phyloP scores from a whole-genome alignment of 2,888 invertebrate species.

The Drosophila incognita region DNA sequence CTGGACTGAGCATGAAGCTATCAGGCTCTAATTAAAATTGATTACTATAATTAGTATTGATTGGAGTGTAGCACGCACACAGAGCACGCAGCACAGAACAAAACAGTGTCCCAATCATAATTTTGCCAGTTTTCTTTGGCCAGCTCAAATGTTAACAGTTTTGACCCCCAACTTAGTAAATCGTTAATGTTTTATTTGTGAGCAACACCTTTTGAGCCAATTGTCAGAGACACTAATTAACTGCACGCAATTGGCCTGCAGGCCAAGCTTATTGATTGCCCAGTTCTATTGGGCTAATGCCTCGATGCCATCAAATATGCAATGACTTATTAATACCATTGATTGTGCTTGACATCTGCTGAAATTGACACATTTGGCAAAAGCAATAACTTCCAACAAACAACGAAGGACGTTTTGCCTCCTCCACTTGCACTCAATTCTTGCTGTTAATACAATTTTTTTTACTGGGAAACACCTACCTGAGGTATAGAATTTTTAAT shows the following conservation, averaged over 20 bases:
- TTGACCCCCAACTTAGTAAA: constrained; percentile 54
- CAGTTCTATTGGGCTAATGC: constrained; percentile 13
- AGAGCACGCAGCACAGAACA: constrained; percentile 33
- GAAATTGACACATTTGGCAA: constrained; percentile 78
- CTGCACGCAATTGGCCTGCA: constrained; percentile 65
- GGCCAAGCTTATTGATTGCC: constrained; percentile 52
- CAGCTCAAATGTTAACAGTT: constrained; percentile 45
- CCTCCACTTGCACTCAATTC: neutral
- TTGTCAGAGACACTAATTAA: constrained; percentile 69
- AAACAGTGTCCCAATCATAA: constrained; percentile 28
- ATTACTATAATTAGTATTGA: constrained; percentile 79
- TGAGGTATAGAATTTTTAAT: neutral
- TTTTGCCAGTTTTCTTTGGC: constrained; percentile 19
- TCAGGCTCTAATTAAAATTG: constrained; percentile 76
- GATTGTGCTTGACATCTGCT: constrained; percentile 73
- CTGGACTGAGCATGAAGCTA: constrained; percentile 29
- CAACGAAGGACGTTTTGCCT: neutral
- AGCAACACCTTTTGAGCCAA: constrained; percentile 67
- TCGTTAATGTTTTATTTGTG: constrained; percentile 66
- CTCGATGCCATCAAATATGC: constrained; percentile 25
- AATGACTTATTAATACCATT: constrained; percentile 73
- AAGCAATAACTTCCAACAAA: constrained; percentile 2
- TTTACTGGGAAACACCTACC: neutral
- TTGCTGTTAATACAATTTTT: neutral
- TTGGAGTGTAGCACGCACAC: constrained; percentile 65